Base-by-base conservation (phyloP, 2,797 vertebrate genomes). In the Avahi laniger region DNA sequence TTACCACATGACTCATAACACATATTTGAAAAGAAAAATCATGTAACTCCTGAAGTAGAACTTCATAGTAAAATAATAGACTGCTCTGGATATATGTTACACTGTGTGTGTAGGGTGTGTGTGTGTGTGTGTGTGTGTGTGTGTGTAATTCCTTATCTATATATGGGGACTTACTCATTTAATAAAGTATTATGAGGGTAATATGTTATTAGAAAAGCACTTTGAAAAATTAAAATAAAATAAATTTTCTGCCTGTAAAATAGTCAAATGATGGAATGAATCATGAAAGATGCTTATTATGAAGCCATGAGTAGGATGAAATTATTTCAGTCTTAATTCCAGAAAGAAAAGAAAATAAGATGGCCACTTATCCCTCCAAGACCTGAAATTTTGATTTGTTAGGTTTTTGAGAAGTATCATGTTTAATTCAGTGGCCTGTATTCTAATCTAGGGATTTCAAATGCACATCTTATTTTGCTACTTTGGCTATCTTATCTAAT, bases 201-300 rank as follows among this genome's bases (percentile, higher is more conserved):
- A 70, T 52, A 61, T 89, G 6, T 4, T 73, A 57, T 63, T n/a
- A 73, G 80, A 41, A 50, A 41, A 82, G 1, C 1, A 0, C 33
- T 93, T 83, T 76, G 43, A 63, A 59, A 91, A 97, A 73, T 30
- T 82, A n/a, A 91, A 96, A 91, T 50, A 59, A 70, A 95, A 41
- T 72, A 43, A 90, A 33, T 11, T 90, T 95, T 88, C 18, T 96
- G 35, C 22, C 33, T 76, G 46, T 81, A 50, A 89, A 93, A 63
- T 28, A 86, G 41, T 67, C 46, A 90, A 61, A 78, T 59, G 26
- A 72, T 79, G 75, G 24, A 76, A 52, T 38, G 28, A 8, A 52
- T 92, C 41, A 33, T 15, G 85, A 61, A 92, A 46, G 24, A 54
- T 82, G 17, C 4, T 61, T 72, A 38, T 46, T 50, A 33, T 75